These are phyloP conservation scores for Eulemur rufifrons DNA, from an alignment of 2,113 vertebrate genomes.

Conservation along the genomic window DNA sequence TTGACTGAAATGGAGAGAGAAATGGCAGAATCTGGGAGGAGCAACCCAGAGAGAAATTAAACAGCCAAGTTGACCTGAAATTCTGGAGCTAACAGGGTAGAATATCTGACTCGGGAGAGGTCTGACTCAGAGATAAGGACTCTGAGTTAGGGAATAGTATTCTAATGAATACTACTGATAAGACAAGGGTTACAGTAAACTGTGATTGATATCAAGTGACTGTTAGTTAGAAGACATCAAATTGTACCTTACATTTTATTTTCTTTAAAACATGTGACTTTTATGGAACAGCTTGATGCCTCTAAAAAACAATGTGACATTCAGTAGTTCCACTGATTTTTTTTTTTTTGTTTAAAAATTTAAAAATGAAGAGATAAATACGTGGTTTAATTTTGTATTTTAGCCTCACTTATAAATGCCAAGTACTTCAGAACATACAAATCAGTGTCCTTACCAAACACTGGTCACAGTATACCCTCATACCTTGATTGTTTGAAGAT, in stretches of 20 bases:
- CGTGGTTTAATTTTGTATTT: background rate
- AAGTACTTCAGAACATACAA: background rate
- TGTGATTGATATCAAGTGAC: background rate
- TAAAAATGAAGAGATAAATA: background rate
- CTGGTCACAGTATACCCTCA: background rate
- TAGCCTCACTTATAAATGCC: background rate
- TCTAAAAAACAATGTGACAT: background rate
- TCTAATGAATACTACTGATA: slow-evolving; percentile 9
- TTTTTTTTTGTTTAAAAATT: slow-evolving; percentile 12
- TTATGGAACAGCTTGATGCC: background rate
- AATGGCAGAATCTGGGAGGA: slow-evolving; percentile 20
- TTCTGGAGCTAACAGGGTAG: background rate
- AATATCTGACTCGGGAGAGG: background rate
- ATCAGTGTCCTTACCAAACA: background rate
- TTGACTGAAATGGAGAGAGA: slow-evolving; percentile 12
- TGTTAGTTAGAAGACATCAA: background rate
- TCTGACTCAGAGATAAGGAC: slow-evolving; percentile 48
- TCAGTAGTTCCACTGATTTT: background rate
- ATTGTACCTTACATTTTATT: background rate
- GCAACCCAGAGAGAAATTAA: background rate
- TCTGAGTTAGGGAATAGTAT: background rate
- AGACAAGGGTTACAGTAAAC: slow-evolving; percentile 26
- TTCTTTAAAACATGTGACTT: background rate
- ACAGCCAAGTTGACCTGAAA: background rate
- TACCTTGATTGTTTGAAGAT: background rate